Conservation (phyloP, 2,113 vertebrate species). For the Tetrax tetrax region DNA sequence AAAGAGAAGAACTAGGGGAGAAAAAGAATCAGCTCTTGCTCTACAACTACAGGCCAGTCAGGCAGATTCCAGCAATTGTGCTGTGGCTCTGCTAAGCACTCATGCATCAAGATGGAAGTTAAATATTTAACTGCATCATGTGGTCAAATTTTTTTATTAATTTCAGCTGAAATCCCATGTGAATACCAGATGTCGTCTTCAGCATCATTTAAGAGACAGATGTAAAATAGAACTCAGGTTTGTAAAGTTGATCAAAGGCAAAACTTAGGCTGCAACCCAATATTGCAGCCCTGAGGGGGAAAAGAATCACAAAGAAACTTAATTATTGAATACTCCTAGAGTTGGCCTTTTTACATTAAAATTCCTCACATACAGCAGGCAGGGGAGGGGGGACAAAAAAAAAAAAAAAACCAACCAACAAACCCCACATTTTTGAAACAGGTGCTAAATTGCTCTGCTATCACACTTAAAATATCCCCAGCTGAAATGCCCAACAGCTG, state of each 20-base stretch:
- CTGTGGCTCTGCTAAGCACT: background rate
- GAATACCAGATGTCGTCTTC: background rate
- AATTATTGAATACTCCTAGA: background rate
- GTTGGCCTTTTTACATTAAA: background rate
- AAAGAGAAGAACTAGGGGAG: background rate
- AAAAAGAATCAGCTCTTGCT: background rate
- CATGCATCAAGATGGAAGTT: fast-evolving
- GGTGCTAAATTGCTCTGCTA: background rate
- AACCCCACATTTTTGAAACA: background rate
- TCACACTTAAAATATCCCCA: background rate
- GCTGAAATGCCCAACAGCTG: background rate
- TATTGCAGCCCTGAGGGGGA: background rate
- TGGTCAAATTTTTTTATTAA: background rate
- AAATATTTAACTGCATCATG: background rate
- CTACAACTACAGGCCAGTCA: background rate
- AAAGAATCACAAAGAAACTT: background rate
- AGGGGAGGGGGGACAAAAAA: too few relatives aligned
- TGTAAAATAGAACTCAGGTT: background rate
- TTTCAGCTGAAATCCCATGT: background rate
- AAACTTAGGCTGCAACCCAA: background rate
- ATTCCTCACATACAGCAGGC: background rate
- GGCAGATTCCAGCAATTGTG: background rate
- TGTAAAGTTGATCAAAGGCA: background rate
- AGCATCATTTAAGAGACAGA: background rate
- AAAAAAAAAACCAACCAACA: background rate